Percentiles rank a stretch among this genome's conserved stretches.
Conservation (phyloP, 2,888 invertebrate genomes). For the Plutella xylostella region DNA sequence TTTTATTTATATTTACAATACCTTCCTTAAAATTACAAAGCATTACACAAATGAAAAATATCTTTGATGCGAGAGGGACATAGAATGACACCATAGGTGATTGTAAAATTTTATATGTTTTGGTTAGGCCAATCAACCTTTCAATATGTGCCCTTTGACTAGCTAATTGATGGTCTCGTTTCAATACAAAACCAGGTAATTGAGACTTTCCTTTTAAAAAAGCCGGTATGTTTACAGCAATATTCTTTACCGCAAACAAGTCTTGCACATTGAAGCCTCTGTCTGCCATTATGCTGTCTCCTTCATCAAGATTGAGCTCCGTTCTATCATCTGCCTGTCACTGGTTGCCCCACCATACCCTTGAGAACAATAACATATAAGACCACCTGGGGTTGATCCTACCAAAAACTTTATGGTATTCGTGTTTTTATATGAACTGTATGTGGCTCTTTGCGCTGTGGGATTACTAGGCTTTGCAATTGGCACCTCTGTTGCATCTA, state of each 20-base stretch:
- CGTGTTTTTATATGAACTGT: neutral
- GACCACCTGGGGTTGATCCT: slow-evolving; percentile 6
- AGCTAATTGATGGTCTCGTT: slow-evolving; percentile 22
- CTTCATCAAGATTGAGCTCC: neutral
- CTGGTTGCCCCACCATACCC: slow-evolving; percentile 6
- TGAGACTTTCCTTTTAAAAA: slow-evolving; percentile 10
- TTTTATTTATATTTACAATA: slow-evolving; percentile 4
- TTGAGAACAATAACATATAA: slow-evolving; percentile 5
- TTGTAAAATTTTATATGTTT: slow-evolving; percentile 8
- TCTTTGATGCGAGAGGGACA: slow-evolving; percentile 8
- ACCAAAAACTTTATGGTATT: slow-evolving; percentile 1
- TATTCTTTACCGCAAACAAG: slow-evolving; percentile 5
- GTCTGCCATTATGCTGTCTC: slow-evolving; percentile 8
- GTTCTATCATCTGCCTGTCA: slow-evolving; percentile 4
- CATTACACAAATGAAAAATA: slow-evolving; percentile 9
- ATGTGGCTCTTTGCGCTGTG: neutral
- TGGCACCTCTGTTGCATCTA: no score
- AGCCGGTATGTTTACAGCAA: slow-evolving; percentile 3
- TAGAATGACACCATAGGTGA: neutral
- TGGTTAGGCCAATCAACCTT: slow-evolving; percentile 6
- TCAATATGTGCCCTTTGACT: slow-evolving; percentile 7
- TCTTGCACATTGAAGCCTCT: slow-evolving; percentile 9
- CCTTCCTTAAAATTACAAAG: slow-evolving; percentile 9
- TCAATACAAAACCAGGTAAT: slow-evolving; percentile 2
- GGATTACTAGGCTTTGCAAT: no score